Evolutionary conservation across 2,113 vertebrate genomes (phyloP), one percentile per base, ranked within the genome.

Genomic region (Symphodus melops): DNA sequence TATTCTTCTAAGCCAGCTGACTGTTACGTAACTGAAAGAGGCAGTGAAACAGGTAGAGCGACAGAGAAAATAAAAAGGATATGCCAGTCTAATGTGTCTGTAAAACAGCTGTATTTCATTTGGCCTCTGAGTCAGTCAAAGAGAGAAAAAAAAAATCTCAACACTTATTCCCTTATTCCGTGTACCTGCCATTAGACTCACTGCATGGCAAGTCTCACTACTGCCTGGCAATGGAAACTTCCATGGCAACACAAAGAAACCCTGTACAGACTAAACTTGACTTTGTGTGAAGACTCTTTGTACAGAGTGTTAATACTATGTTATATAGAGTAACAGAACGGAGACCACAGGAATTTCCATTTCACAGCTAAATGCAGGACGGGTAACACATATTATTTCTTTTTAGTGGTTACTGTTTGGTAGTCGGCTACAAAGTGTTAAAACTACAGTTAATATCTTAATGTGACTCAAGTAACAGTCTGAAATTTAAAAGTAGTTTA

Each of bases 91-190:
- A 74, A 41, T 41, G 79, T 80, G 87, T 84, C 75, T 87, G 81
- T 85, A 75, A 82, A 91, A 87, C 92, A 92, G 91, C 91, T 94
- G 92, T 88, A 88, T 86, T 93, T 92, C 75, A 92, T 93, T 92
- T 92, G 74, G 78, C 86, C 78, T 89, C 83, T 74, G 88, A 89
- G 77, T 86, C 44, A 79, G 84, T 79, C 48, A 90, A 79, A 86
- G 61, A 85, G 61, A 85, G 76, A 86, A 73, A 78, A 48, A 79
- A 77, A 74, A 72, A 83, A 62, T 77, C 67, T 77, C 78, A 64
- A 81, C 72, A 85, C 53, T 78, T 76, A 77, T 81, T 82, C 65
- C 58, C 70, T 83, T 70, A 61, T 87, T 86, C 41, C 65, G 55
- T 87, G 88, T 93, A 92, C 89, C 91, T 93, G 93, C 75, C 88